A percentile compares a stretch with the other conserved stretches of the same genome.
phyloP scores from a whole-genome alignment of 1,140 invertebrate genomes.

The Drosophila tani region DNA sequence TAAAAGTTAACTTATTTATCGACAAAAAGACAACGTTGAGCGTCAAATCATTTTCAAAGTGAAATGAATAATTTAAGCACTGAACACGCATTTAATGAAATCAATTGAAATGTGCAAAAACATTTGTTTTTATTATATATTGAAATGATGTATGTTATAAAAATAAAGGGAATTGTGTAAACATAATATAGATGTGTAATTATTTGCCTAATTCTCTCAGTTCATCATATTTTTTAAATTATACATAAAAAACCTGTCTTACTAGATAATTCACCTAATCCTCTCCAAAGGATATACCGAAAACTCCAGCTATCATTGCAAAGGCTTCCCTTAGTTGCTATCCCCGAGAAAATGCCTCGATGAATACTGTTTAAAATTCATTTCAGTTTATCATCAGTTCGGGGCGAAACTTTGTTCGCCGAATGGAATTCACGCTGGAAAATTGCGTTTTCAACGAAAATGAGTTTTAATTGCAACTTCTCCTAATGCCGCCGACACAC shows the following conservation, averaged over 20 bases:
- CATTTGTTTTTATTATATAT: no score
- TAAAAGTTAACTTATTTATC: slow-evolving; percentile 12
- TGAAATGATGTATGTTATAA: background rate
- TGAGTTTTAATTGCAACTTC: slow-evolving; percentile 83
- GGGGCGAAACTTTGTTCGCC: slow-evolving; percentile 40
- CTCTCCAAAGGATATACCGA: background rate
- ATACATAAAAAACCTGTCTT: background rate
- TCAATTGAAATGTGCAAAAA: no score
- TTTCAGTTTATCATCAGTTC: slow-evolving; percentile 75
- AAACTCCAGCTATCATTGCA: background rate
- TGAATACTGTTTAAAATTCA: slow-evolving; percentile 80
- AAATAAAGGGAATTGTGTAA: no score
- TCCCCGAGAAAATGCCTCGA: slow-evolving; percentile 59
- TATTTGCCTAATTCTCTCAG: background rate
- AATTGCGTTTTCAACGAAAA: slow-evolving; percentile 79
- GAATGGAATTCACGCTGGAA: slow-evolving; percentile 77
- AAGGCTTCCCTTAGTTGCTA: slow-evolving; percentile 5
- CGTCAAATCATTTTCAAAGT: slow-evolving; percentile 1
- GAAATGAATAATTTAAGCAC: slow-evolving; percentile 8
- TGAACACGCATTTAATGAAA: background rate
- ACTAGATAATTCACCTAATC: no score
- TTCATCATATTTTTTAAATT: background rate
- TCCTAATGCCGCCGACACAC: slow-evolving; percentile 74
- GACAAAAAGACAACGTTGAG: background rate
- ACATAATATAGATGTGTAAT: background rate